phyloP scores from a whole-genome alignment of 2,888 invertebrate species.

The Pinctada fucata region DNA sequence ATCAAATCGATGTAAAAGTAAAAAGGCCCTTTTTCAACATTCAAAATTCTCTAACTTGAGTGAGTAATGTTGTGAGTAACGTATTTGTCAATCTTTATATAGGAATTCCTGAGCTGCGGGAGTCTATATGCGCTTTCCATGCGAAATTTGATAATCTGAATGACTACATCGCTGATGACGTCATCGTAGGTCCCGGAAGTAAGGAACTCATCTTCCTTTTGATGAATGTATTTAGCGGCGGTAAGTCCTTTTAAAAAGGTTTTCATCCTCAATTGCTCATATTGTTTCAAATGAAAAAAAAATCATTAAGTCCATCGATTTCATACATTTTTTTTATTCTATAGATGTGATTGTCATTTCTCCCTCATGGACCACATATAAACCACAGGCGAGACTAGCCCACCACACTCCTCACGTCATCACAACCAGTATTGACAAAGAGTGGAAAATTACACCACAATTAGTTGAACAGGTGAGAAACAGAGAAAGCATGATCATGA shows the following conservation, averaged over 20 bases:
- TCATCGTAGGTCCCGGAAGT: conserved; percentile 74
- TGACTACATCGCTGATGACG: conserved; percentile 59
- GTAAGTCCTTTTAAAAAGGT: conserved; percentile 47
- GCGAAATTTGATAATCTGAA: conserved; percentile 58
- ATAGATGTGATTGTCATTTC: conserved; percentile 71
- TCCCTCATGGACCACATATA: conserved; percentile 75
- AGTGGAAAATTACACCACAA: conserved; percentile 70
- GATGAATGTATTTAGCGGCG: conserved; percentile 71
- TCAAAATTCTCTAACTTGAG: no score
- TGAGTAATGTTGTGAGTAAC: no score
- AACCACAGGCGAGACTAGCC: conserved; percentile 70
- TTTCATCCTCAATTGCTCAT: neutral
- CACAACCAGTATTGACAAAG: conserved; percentile 54
- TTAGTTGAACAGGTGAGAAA: conserved; percentile 59
- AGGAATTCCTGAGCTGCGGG: conserved; percentile 69
- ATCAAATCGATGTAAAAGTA: no score
- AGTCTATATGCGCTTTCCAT: conserved; percentile 70
- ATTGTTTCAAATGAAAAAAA: no score
- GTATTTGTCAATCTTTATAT: conserved; percentile 9
- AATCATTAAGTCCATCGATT: no score
- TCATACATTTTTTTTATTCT: neutral
- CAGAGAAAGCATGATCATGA: no score
- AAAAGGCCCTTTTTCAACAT: no score
- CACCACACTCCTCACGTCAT: conserved; percentile 60
- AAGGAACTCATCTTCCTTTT: conserved; percentile 75